These are phyloP conservation scores for Balaeniceps rex DNA, from an alignment of 2,113 vertebrate genomes.

Conservation along the genomic window DNA sequence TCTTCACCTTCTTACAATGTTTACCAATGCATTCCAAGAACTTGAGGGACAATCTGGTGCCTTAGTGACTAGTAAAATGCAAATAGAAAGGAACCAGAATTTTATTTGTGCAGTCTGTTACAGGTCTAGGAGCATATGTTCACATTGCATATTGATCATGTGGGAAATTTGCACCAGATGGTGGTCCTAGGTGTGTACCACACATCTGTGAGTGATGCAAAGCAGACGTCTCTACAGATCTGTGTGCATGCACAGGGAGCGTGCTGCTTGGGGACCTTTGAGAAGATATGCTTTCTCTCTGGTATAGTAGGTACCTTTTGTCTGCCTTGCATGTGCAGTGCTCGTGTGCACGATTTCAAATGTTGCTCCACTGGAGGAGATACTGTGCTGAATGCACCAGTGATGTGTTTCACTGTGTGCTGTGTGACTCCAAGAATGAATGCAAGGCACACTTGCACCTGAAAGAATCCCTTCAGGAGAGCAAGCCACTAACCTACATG, in stretches of 20 bases:
- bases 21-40: background rate
- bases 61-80: background rate
- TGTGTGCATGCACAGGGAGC: background rate
- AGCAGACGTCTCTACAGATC: background rate
- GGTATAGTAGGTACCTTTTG: background rate
- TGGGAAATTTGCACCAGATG: background rate
- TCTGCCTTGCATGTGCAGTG: background rate
- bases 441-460: background rate
- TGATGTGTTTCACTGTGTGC: background rate
- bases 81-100: background rate
- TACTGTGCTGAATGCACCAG: background rate
- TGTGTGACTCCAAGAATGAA: background rate
- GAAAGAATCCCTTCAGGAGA: background rate
- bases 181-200: background rate
- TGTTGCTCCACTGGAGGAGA: background rate
- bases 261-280: background rate
- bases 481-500: background rate
- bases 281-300: background rate
- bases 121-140: background rate
- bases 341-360: background rate
- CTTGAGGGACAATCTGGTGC: background rate
- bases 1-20: background rate
- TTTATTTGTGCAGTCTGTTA: background rate
- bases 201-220: background rate
- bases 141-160: background rate